phyloP scores from a whole-genome alignment of 2,888 invertebrate species.

The Agriotes lineatus region DNA sequence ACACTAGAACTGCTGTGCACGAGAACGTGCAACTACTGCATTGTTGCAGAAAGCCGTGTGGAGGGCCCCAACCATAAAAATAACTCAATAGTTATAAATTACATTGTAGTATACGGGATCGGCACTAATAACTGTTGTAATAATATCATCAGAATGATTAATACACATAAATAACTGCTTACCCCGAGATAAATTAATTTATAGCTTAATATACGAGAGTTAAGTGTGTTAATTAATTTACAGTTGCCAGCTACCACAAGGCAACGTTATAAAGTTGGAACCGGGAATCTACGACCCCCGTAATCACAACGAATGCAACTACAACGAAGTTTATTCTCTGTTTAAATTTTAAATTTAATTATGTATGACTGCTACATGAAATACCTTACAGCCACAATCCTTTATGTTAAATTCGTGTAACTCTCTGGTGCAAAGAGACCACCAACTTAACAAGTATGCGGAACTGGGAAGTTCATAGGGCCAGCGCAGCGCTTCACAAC shows the following conservation, averaged over 20 bases:
- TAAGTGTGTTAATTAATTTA: conserved; percentile 52
- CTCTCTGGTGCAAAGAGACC: background rate
- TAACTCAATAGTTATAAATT: conserved; percentile 18
- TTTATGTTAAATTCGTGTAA: background rate
- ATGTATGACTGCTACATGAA: conserved; percentile 1
- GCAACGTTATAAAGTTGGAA: conserved; percentile 38
- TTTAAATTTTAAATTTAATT: conserved; percentile 31
- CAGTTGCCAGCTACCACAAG: conserved; percentile 42
- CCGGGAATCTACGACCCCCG: conserved; percentile 21
- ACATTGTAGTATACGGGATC: conserved; percentile 14
- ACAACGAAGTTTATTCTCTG: conserved; percentile 16
- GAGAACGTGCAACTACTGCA: background rate
- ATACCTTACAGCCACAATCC: conserved; percentile 3
- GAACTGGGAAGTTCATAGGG: background rate
- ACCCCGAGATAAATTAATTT: conserved; percentile 53
- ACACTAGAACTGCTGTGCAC: background rate
- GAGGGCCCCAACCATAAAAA: conserved; percentile 1
- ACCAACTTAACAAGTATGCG: background rate
- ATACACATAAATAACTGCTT: conserved; percentile 52
- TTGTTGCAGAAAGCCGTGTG: background rate
- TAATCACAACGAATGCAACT: conserved; percentile 29
- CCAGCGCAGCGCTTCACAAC: no score
- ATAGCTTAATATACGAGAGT: conserved; percentile 49
- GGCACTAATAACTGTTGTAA: conserved; percentile 35
- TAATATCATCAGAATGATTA: conserved; percentile 49